Base-by-base conservation (phyloP, 2,888 invertebrate genomes). In the Habroteleia sp. region DNA sequence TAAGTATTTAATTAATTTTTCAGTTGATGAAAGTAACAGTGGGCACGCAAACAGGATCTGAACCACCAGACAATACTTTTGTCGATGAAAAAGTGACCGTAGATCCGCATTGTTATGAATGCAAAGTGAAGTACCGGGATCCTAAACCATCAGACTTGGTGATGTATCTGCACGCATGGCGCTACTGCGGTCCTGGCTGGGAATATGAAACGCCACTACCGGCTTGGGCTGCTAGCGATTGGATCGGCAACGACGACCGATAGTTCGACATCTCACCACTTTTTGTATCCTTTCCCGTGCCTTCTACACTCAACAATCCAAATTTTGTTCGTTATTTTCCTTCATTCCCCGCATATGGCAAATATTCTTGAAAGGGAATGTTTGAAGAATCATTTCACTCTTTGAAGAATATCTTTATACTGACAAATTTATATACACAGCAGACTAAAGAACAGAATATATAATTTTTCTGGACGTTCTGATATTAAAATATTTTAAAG, bases 121-220 rank as follows among this genome's bases (percentile, higher is more conserved):
- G 98, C 89, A 96, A 96, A 89, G 95, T 96, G 66, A 92, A 95
- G 72, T 97, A 96, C 90, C 91, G 95, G 77, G 98, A 98, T 89
- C 98, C 98, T 0, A 93, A 95, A 76, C 96, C 96, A 0, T 93
- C 95, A 79, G 97, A 98, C 89, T 92, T 98, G 71, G 94, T 97
- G 80, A 97, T 98, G 96, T 98, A 96, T 89, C 92, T 98, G 37
- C 98, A 98, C 89, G 98, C 98, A 20, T 96, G 96, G 95, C 95
- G 95, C 84, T 96, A 96, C 89, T 93, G 93, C 92, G 97, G 97
- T 23, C 96, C 96, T 62, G 97, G 95, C 42, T 98, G 97, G 97
- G 95, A 95, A 84, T 98, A 96, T 89, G 94, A 96, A 89, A 97
- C 97, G 0, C 94, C 95, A 84, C 90, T 97, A 81, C 98, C 98